A percentile compares a stretch with the other conserved stretches of the same genome.
phyloP scores from a whole-genome alignment of 2,888 invertebrate genomes.

The Opisthograptis luteolata region DNA sequence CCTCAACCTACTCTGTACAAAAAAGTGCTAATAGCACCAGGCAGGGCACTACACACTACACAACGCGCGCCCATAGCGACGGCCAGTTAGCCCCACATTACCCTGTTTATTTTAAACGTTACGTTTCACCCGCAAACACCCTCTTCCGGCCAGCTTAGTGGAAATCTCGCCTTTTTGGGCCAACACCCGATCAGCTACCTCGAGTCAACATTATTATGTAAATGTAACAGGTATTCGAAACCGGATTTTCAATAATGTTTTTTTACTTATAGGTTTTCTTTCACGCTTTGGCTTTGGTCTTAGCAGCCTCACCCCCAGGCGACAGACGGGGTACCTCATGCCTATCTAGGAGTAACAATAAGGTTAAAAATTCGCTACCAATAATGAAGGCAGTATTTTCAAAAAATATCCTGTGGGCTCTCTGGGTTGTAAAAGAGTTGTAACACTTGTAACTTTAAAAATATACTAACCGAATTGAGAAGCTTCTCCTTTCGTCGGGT shows the following conservation, averaged over 20 bases:
- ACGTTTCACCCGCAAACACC: conserved; percentile 74
- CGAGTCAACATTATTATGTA: conserved; percentile 44
- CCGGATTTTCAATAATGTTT: conserved; percentile 16
- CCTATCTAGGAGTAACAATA: too few species aligned
- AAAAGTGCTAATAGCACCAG: conserved; percentile 72
- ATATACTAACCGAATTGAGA: too few species aligned
- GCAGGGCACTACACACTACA: conserved; percentile 38
- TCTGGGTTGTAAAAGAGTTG: too few species aligned
- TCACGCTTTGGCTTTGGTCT: neutral
- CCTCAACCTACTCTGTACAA: conserved; percentile 50
- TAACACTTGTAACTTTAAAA: too few species aligned
- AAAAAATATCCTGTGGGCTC: too few species aligned
- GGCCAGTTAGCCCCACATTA: conserved; percentile 72
- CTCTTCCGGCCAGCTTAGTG: conserved; percentile 75
- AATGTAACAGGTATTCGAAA: conserved; percentile 30
- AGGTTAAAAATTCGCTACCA: too few species aligned
- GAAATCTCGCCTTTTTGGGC: conserved; percentile 71
- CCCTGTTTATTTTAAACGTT: conserved; percentile 74
- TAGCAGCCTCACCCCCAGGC: too few species aligned
- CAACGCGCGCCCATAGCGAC: conserved; percentile 57
- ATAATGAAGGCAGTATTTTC: too few species aligned
- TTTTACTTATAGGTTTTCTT: conserved; percentile 26
- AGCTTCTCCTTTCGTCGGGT: too few species aligned
- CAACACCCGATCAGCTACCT: conserved; percentile 62
- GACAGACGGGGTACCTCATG: too few species aligned